A percentile compares a stretch with the other conserved stretches of the same genome.
Conservation (phyloP, 2,113 vertebrate species). For the Sciurus niger region DNA sequence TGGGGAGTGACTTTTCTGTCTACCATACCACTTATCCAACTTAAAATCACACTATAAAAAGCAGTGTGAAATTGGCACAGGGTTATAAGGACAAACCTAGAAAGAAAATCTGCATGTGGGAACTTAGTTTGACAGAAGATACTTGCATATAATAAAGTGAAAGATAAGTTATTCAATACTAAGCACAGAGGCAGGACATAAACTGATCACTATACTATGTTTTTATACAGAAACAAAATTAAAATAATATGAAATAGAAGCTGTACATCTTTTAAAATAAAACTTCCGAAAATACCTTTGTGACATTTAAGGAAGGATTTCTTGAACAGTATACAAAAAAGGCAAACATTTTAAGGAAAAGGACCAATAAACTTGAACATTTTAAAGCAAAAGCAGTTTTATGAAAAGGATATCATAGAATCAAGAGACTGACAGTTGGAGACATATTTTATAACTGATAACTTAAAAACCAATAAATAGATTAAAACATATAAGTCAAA, state of each 20-base stretch:
- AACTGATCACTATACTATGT: not conserved
- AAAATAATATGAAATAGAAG: constrained; percentile 15
- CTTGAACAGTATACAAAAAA: not conserved
- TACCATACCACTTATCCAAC: not conserved
- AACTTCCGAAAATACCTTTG: not conserved
- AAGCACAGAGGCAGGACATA: not conserved
- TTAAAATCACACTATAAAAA: not conserved
- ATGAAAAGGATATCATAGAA: not conserved
- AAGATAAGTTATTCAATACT: not conserved
- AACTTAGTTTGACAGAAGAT: constrained; percentile 16
- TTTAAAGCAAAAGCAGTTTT: constrained; percentile 31
- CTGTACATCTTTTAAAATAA: not conserved
- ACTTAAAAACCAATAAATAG: not conserved
- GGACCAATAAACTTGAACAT: not conserved
- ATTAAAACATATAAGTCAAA: not conserved
- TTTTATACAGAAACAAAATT: constrained; percentile 28
- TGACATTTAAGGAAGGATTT: not conserved
- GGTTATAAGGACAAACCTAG: not conserved
- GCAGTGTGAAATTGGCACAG: not conserved
- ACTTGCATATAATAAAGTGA: not conserved
- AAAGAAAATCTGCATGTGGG: not conserved
- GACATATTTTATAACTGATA: not conserved
- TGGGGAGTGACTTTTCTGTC: not conserved
- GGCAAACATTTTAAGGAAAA: not conserved
- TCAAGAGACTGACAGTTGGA: not conserved